A percentile compares a stretch with the other conserved stretches of the same genome.
phyloP scores from a whole-genome alignment of 2,113 vertebrate genomes.

The Peromyscus polionotus region DNA sequence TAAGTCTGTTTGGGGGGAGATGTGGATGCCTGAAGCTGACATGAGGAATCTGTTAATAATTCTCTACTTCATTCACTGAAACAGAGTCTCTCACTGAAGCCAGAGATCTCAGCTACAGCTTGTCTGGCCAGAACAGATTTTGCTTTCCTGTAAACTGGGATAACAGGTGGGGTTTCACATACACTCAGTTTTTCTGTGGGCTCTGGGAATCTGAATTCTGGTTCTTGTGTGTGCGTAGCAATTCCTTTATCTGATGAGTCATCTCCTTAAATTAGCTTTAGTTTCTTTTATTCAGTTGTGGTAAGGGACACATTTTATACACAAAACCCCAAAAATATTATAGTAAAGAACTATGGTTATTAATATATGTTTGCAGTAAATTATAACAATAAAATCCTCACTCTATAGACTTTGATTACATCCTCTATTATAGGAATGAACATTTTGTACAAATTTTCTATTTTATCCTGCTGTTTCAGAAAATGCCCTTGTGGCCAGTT shows the following conservation, averaged over 20 bases:
- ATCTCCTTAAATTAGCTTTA: not conserved
- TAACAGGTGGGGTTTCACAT: not conserved
- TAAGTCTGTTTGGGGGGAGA: not conserved
- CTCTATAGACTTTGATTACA: not conserved
- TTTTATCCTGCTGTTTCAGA: constrained; percentile 53
- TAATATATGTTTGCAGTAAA: constrained; percentile 41
- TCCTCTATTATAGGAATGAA: constrained; percentile 4
- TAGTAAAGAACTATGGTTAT: constrained; percentile 38
- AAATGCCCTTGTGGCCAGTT: constrained; percentile 33
- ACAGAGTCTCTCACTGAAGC: not conserved
- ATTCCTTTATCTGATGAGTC: not conserved
- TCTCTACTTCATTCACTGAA: too few species aligned
- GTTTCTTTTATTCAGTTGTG: constrained; percentile 48
- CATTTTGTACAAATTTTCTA: constrained; percentile 27
- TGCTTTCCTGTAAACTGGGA: not conserved
- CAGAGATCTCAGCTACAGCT: too few species aligned
- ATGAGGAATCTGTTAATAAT: not conserved
- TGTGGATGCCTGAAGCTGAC: not conserved
- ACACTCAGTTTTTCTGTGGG: not conserved
- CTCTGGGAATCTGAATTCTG: not conserved
- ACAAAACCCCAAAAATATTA: constrained; percentile 33
- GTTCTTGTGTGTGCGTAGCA: not conserved
- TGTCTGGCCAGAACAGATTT: not conserved
- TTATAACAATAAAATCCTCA: constrained; percentile 37
- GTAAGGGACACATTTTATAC: not conserved